Evolutionary conservation across 2,797 vertebrate species (phyloP).

Genomic region (Alcedo quadribrachys): DNA sequence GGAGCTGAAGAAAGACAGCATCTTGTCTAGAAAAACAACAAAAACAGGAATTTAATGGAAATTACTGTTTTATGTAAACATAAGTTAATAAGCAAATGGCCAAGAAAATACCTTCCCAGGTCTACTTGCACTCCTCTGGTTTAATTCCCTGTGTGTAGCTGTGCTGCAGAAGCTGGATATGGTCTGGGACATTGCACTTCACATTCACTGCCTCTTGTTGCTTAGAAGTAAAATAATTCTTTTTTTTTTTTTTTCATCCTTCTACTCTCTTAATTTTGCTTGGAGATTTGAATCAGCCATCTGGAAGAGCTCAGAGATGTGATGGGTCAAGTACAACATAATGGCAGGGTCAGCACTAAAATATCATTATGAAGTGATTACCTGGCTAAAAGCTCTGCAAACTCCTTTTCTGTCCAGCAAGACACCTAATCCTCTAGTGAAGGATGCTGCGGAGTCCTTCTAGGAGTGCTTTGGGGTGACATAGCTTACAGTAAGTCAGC

Average conservation of each 20-base stretch:
- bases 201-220: accelerated
- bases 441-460: not conserved
- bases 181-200: not conserved
- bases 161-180: not conserved
- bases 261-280: not conserved
- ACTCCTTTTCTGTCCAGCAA: not conserved
- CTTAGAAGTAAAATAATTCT: not conserved
- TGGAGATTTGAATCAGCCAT: not conserved
- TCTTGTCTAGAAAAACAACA: not conserved
- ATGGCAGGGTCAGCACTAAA: not conserved
- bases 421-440: not conserved
- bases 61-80: not conserved
- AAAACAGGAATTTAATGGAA: not conserved
- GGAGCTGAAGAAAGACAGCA: not conserved
- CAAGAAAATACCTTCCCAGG: not conserved
- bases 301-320: not conserved
- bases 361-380: not conserved
- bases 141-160: not conserved
- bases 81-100: not conserved
- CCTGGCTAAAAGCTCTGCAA: not conserved
- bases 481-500: accelerated
- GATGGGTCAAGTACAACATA: not conserved
- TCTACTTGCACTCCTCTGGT: not conserved
- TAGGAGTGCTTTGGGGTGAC: not conserved
- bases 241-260: not conserved